A percentile compares a stretch with the other conserved stretches of the same genome.
phyloP scores from a whole-genome alignment of 2,888 invertebrate genomes.

The Patella depressa region DNA sequence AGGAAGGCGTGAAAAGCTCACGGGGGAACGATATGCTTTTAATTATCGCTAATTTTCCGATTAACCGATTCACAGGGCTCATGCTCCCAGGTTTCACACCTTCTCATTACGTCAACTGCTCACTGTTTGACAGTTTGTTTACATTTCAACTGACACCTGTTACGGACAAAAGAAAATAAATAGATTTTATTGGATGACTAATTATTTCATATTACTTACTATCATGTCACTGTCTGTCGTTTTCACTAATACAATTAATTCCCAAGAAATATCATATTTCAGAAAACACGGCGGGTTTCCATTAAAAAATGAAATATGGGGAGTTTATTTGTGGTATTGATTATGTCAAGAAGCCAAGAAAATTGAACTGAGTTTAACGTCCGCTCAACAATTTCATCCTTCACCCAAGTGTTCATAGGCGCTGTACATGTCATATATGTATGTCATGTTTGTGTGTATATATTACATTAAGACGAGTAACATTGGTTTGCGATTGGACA shows the following conservation, averaged over 20 bases:
- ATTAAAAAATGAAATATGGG: too few species aligned
- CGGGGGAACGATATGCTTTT: conserved; percentile 22
- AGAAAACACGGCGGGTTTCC: too few species aligned
- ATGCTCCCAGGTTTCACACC: neutral
- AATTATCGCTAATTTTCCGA: conserved; percentile 13
- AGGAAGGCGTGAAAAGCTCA: conserved; percentile 17
- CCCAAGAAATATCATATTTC: neutral
- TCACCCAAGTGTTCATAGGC: too few species aligned
- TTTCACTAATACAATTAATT: neutral
- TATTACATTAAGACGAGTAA: too few species aligned
- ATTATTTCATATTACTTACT: conserved; percentile 9
- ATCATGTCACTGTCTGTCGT: too few species aligned
- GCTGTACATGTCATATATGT: too few species aligned
- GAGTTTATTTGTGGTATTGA: too few species aligned
- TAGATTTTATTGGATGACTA: conserved; percentile 7
- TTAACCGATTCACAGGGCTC: conserved; percentile 7
- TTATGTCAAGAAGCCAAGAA: too few species aligned
- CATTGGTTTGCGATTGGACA: too few species aligned
- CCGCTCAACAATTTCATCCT: too few species aligned
- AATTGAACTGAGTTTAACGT: too few species aligned
- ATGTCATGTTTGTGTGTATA: too few species aligned
- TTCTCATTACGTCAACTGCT: conserved; percentile 1
- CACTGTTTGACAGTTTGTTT: conserved; percentile 9
- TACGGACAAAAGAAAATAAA: conserved; percentile 10
- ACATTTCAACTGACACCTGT: conserved; percentile 12